A percentile compares a stretch with the other conserved stretches of the same genome.
phyloP scores from a whole-genome alignment of 2,888 invertebrate species.

The Oligia fasciuncula region DNA sequence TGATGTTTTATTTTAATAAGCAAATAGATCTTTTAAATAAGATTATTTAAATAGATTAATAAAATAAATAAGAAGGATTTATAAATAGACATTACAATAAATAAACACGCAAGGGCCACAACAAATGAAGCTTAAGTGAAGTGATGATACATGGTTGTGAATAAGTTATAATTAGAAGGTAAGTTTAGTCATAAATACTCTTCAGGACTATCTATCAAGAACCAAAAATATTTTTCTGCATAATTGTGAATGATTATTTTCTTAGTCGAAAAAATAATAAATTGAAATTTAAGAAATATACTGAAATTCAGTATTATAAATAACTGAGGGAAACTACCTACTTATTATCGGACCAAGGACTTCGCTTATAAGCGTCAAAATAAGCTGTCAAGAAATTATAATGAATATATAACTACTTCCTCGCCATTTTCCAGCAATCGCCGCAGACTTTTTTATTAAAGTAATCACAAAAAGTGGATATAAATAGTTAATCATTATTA shows the following conservation, averaged over 20 bases:
- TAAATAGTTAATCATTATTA: slow-evolving; percentile 26
- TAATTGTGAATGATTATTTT: slow-evolving; percentile 8
- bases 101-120: slow-evolving; percentile 31
- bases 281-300: neutral
- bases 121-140: slow-evolving; percentile 70
- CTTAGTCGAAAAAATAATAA: neutral
- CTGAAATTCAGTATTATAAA: neutral
- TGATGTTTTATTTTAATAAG: slow-evolving; percentile 18
- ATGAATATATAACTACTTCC: slow-evolving; percentile 43
- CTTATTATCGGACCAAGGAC: neutral
- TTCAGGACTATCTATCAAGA: neutral
- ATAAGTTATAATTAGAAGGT: slow-evolving; percentile 73
- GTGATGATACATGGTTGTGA: slow-evolving; percentile 79
- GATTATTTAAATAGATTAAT: slow-evolving; percentile 11
- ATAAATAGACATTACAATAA: slow-evolving; percentile 25
- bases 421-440: slow-evolving; percentile 33
- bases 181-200: slow-evolving; percentile 59
- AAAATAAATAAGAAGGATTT: slow-evolving; percentile 14
- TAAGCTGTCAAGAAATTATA: slow-evolving; percentile 30
- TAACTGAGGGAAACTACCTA: neutral
- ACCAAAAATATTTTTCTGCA: neutral
- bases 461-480: slow-evolving; percentile 33
- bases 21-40: slow-evolving; percentile 4
- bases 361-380: slow-evolving; percentile 5
- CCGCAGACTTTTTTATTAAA: slow-evolving; percentile 27